Evolutionary conservation across 2,797 vertebrate genomes (phyloP), one percentile per base, ranked within the genome.

Genomic region (Neosilurus mollespiculum): DNA sequence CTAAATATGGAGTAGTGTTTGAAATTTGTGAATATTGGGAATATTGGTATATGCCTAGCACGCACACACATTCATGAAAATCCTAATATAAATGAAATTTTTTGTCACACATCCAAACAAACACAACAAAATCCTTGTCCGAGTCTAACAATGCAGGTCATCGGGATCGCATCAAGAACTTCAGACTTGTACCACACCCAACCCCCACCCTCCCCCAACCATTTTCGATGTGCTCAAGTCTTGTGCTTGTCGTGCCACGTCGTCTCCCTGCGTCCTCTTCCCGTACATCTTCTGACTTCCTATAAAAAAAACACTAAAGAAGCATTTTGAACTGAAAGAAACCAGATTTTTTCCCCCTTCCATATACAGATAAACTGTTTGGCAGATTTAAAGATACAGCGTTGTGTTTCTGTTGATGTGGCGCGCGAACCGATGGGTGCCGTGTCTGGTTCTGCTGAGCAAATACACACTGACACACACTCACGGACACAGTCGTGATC

Each of bases 221-320:
- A 53, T 22, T 78, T 59, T 67, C 12, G 64, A 72, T 69, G 81
- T 82, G 76, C 87, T 78, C 81, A 43, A 64, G 79, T 80, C 80
- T 75, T 89, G 85, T 87, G 83, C 87, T 89, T 51, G 88, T 87
- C 85, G 4, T 86, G 89, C 90, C 84, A 37, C 69, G 66, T 76
- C 80, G n/a, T 79, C 58, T 43, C 62, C 20, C 4, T n/a, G 9
- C 16, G 20, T 34, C 72, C 49, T 64, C 61, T n/a, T 24, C 30
- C 37, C 37, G 37, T 43, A 43, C 37, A 51, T 56, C 79, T 69
- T 82, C 64, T 34, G n/a, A 61, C 82, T 85, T 82, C 84, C 34
- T 24, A 86, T 87, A 84, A 89, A 83, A 82, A 43, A 43, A 83
- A 78, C 87, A 85, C 81, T 85, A 81, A 81, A 77, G 59, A 80